Base-by-base conservation (phyloP, 1,140 invertebrate species). In the Varroa destructor region DNA sequence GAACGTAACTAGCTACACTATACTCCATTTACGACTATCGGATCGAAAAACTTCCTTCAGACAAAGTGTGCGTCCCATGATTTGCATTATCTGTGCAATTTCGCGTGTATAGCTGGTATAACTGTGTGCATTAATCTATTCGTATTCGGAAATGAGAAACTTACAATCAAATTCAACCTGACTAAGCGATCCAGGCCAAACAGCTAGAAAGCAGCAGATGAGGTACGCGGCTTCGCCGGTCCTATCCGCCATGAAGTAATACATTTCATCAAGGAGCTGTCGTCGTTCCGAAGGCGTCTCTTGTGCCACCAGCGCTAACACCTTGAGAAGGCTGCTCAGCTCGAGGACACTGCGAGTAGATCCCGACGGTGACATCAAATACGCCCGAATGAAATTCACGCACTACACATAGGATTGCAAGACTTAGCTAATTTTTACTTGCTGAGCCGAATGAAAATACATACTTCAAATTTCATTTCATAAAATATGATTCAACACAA, bases 201-300 rank as follows among this genome's bases (percentile, higher is more conserved):
- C 61, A 67, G 61, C 61, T 14, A 67, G 61, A 14, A 25, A 14
- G 8, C 61, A 67, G 37, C 61, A 40, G 61, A 67, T 67, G 10
- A 43, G 61, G 8, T 67, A 67, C 12, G 61, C 61, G 12, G 61
- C 61, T 40, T 67, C 61, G 61, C 2, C 40, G 8, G 40, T 67
- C 12, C 37, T 12, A 67, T 67, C 61, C 12, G 61, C 61, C 10
- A 67, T 37, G 2, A 46, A 12, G 40, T 67, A 67, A 40, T 67
- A 67, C 12, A 67, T 67, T 37, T 67, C 61, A 40, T 67, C 61
- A 37, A 67, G 12, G 40, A 67, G 46, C 61, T 67, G 61, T 12
- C 40, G 61, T 14, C 12, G 12, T 67, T 67, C 61, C 40, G 40
- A 40, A 40, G 40, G 61, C 46, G 46, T 40, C 61, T 67, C 61